Conservation (phyloP, 2,888 invertebrate species). For the Clepsis dumicolana region DNA sequence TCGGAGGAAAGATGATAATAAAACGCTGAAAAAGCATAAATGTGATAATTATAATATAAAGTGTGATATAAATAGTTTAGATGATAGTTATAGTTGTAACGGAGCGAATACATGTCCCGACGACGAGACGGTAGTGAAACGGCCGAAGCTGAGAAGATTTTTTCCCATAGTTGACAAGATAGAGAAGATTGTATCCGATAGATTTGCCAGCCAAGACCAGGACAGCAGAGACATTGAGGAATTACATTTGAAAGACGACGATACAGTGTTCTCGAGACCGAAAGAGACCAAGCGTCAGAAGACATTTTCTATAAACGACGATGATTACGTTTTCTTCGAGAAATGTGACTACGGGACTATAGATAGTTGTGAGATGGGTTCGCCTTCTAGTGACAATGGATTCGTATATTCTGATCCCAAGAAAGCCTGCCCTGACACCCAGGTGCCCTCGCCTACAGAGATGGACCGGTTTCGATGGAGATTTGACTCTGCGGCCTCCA, state of each 20-base stretch:
- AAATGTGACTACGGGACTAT: constrained; percentile 80
- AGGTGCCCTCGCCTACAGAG: constrained; percentile 90
- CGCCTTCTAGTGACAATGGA: constrained; percentile 62
- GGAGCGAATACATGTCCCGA: constrained; percentile 48
- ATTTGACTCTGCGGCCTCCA: constrained; percentile 92
- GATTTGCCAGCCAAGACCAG: constrained; percentile 55
- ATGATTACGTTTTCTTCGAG: constrained; percentile 74
- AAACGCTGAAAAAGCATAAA: constrained; percentile 77
- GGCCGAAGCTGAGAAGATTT: constrained; percentile 74
- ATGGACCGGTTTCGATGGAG: constrained; percentile 91
- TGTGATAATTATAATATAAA: constrained; percentile 77
- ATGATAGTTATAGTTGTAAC: constrained; percentile 52
- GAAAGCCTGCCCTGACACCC: constrained; percentile 57
- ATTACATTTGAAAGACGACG: constrained; percentile 71
- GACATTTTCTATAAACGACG: constrained; percentile 71
- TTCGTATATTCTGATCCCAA: constrained; percentile 64
- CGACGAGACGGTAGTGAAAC: constrained; percentile 64
- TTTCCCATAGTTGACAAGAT: constrained; percentile 72
- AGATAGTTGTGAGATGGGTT: constrained; percentile 65
- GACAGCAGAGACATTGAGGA: constrained; percentile 68
- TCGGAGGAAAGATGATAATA: constrained; percentile 65
- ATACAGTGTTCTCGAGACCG: constrained; percentile 70
- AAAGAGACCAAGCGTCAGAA: constrained; percentile 73
- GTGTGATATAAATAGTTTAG: constrained; percentile 69
- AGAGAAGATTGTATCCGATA: constrained; percentile 72